Evolutionary conservation across 2,113 vertebrate genomes (phyloP), one percentile per base, ranked within the genome.

Genomic region (Muntiacus muntjak): DNA sequence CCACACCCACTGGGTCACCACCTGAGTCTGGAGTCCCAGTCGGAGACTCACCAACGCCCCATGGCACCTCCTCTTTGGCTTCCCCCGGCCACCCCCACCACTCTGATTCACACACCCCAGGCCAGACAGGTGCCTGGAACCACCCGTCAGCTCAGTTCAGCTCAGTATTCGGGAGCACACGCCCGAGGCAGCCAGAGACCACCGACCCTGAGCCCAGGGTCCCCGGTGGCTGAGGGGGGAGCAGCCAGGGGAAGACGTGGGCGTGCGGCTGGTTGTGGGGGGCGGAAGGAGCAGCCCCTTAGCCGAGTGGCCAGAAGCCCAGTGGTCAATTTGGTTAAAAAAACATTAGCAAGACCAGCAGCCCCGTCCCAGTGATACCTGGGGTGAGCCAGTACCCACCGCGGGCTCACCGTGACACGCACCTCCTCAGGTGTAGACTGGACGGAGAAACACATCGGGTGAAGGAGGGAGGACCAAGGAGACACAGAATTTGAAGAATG

Each of bases 321-420:
- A n/a, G n/a, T n/a, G n/a, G n/a, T n/a, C n/a, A n/a, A n/a, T n/a
- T n/a, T n/a, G n/a, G n/a, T n/a, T n/a, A n/a, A n/a, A n/a, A n/a
- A n/a, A n/a, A n/a, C n/a, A n/a, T n/a, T n/a, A n/a, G n/a, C n/a
- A n/a, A n/a, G n/a, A n/a, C 45, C 2, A 5, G 45, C 45, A 33
- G 45, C 45, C 28, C 45, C 19, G 8, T 19, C 45, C 76, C 76
- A 33, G 76, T 11, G 8, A 79, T 17, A 79, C 76, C 45, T 43
- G 84, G 83, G 45, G 7, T 0, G 0, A 13, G 57, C 30, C 64
- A 2, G 21, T 47, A 52, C 13, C 4, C 2, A 6, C 30, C 3
- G 13, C 3, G 11, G 47, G 12, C 2, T 76, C 6, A 17, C n/a
- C 0, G 0, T 17, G 55, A 62, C 45, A 74, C 12, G 1, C 26